Evolutionary conservation across 2,797 vertebrate genomes (phyloP).

Genomic region (Sebastes oblongus): DNA sequence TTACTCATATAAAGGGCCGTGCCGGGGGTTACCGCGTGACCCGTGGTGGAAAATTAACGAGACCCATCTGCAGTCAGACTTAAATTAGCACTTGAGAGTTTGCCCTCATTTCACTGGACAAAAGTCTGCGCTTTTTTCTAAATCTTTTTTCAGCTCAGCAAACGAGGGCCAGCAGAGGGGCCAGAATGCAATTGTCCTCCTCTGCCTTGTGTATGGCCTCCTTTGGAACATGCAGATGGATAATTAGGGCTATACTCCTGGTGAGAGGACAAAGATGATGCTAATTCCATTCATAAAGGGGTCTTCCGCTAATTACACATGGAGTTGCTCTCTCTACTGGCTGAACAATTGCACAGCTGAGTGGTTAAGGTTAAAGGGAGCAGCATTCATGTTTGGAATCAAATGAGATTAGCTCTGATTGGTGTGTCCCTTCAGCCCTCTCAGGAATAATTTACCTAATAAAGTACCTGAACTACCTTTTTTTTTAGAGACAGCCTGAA

Average conservation of each 20-base stretch:
- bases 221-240: conserved; percentile 64
- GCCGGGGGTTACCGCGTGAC: conserved; percentile 54
- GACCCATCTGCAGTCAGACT: conserved; percentile 73
- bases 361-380: conserved; percentile 76
- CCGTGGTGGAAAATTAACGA: conserved; percentile 71
- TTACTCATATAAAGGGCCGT: conserved; percentile 38
- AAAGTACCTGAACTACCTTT: conserved; percentile 51
- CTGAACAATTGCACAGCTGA: conserved; percentile 76
- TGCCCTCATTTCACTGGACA: conserved; percentile 57
- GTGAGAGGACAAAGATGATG: conserved; percentile 78
- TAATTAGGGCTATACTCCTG: conserved; percentile 74
- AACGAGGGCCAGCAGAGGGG: conserved; percentile 56
- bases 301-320: conserved; percentile 77
- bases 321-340: conserved; percentile 62
- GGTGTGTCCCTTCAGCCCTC: conserved; percentile 64
- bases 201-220: conserved; percentile 51
- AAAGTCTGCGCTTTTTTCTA: conserved; percentile 54
- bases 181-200: conserved; percentile 48
- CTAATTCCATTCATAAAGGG: conserved; percentile 79
- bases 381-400: conserved; percentile 69
- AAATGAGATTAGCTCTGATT: conserved; percentile 73
- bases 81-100: conserved; percentile 73
- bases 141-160: conserved; percentile 36
- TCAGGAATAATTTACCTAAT: conserved; percentile 68
- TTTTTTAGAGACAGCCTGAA: conserved; percentile 10